Conservation (phyloP, 2,113 vertebrate species). For the Gymnorhina tibicen region DNA sequence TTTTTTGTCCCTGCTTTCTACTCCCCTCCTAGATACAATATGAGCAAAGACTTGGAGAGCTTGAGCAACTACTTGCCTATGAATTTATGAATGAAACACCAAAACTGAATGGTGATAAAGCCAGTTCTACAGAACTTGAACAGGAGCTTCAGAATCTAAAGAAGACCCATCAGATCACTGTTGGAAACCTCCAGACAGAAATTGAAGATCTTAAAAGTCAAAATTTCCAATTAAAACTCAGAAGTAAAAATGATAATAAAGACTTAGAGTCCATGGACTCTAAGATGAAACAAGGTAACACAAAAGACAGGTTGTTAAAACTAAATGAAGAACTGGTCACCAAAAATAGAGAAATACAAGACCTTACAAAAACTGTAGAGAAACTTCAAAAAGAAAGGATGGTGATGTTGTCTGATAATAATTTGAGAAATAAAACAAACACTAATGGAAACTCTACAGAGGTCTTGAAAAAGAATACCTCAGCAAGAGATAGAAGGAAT, state of each 20-base stretch:
- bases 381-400: conserved; percentile 86
- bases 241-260: conserved; percentile 40
- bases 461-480: conserved; percentile 21
- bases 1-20: not conserved
- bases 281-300: conserved; percentile 72
- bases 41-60: conserved; percentile 83
- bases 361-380: conserved; percentile 86
- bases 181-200: conserved; percentile 77
- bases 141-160: conserved; percentile 73
- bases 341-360: conserved; percentile 83
- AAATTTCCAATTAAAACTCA: conserved; percentile 67
- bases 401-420: conserved; percentile 72
- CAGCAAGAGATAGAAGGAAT: conserved; percentile 4
- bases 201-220: conserved; percentile 72
- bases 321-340: conserved; percentile 81
- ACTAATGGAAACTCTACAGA: conserved; percentile 24
- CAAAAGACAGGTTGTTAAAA: conserved; percentile 73
- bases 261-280: conserved; percentile 55
- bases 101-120: not conserved
- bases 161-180: conserved; percentile 61
- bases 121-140: conserved; percentile 55
- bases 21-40: conserved; percentile 81
- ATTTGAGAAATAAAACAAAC: not conserved
- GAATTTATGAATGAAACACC: conserved; percentile 41
- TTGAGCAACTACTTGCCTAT: conserved; percentile 80